Conservation (phyloP, 2,113 vertebrate genomes). For the Tylochromis polylepis region DNA sequence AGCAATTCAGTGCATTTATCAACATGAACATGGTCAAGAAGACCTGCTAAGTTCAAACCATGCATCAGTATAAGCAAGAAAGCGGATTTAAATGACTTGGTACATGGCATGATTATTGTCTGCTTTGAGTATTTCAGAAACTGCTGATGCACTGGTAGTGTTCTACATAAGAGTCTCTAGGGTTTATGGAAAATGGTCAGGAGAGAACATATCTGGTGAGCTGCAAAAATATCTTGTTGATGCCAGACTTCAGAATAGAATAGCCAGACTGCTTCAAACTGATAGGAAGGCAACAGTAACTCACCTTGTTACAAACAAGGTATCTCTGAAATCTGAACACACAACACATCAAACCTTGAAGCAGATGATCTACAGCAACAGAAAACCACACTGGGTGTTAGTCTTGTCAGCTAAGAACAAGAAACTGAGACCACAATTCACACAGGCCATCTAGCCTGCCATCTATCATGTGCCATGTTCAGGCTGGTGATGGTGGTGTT, state of each 20-base stretch:
- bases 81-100: background rate
- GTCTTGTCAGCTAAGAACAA: background rate
- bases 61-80: background rate
- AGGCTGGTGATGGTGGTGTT: background rate
- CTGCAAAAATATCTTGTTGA: background rate
- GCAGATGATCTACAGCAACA: background rate
- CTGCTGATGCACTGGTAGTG: background rate
- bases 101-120: background rate
- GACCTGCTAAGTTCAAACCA: background rate
- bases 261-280: background rate
- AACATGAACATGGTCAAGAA: background rate
- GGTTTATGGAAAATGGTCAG: background rate
- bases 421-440: background rate
- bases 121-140: background rate
- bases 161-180: background rate
- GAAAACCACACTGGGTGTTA: background rate
- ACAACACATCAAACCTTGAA: background rate
- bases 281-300: background rate
- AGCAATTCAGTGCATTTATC: background rate
- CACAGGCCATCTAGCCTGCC: background rate
- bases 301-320: background rate
- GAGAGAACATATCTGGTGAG: background rate
- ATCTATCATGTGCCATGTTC: background rate
- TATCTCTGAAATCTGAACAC: background rate
- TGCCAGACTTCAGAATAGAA: background rate